Percentiles rank a stretch among this genome's conserved stretches.
Conservation (phyloP, 2,888 invertebrate genomes). For the Ganaspis brasiliensis region DNA sequence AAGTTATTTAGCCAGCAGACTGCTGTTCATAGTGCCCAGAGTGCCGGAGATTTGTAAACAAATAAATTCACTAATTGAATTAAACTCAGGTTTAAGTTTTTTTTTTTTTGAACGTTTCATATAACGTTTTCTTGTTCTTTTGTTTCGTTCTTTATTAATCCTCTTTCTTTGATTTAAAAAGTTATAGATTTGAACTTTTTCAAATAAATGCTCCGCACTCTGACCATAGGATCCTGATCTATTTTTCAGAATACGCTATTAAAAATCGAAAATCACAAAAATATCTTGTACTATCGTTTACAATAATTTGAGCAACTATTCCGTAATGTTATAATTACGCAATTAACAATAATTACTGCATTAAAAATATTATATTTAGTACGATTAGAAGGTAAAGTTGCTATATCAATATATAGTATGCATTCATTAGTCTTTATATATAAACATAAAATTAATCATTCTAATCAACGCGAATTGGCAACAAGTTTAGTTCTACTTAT, state of each 20-base stretch:
- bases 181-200: neutral
- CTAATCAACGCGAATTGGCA: slow-evolving; percentile 66
- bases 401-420: slow-evolving; percentile 79
- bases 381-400: slow-evolving; percentile 80
- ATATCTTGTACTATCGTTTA: slow-evolving; percentile 74
- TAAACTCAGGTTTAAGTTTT: neutral
- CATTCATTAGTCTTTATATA: slow-evolving; percentile 80
- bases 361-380: slow-evolving; percentile 80
- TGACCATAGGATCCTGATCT: slow-evolving; percentile 79
- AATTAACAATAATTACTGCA: slow-evolving; percentile 78
- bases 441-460: slow-evolving; percentile 77
- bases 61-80: slow-evolving; percentile 10
- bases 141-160: neutral
- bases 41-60: slow-evolving; percentile 56
- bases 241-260: slow-evolving; percentile 80
- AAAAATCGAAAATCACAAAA: slow-evolving; percentile 72
- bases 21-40: slow-evolving; percentile 80
- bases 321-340: slow-evolving; percentile 76
- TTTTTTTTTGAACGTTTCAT: too few species aligned
- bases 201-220: slow-evolving; percentile 69
- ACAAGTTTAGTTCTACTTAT: neutral
- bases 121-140: too few species aligned
- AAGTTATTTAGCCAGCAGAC: slow-evolving; percentile 79
- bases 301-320: slow-evolving; percentile 74
- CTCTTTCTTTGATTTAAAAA: neutral